phyloP scores from a whole-genome alignment of 1,140 invertebrate genomes.

The Neocloeon triangulifer region DNA sequence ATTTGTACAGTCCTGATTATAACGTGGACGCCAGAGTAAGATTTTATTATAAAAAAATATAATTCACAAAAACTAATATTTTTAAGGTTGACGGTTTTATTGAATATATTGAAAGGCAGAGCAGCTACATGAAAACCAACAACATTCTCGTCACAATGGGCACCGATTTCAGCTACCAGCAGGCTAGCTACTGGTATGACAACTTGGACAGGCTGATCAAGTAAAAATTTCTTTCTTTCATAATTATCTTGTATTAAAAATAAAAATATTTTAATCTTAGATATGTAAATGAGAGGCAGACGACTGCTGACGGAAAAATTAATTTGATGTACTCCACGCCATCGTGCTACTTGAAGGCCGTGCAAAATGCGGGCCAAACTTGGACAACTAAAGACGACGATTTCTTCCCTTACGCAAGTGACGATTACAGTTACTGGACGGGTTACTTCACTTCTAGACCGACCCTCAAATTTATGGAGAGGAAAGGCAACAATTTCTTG shows the following conservation, averaged over 20 bases:
- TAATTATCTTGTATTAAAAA: too few relatives aligned
- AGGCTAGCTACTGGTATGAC: too few relatives aligned
- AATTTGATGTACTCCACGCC: constrained; percentile 39
- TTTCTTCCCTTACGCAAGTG: constrained; percentile 38
- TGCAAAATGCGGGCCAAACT: constrained; percentile 18
- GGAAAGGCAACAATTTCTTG: constrained; percentile 23
- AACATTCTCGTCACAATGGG: constrained; percentile 24
- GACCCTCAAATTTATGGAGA: constrained; percentile 19
- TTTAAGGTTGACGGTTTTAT: neutral
- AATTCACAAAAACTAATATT: too few relatives aligned
- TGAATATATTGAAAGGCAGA: neutral
- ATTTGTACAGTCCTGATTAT: constrained; percentile 20
- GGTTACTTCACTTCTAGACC: constrained; percentile 37
- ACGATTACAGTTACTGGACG: constrained; percentile 37
- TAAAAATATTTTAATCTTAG: constrained; percentile 13
- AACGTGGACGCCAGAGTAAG: constrained; percentile 23
- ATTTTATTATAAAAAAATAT: too few relatives aligned
- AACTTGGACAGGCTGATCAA: too few relatives aligned
- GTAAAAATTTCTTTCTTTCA: too few relatives aligned
- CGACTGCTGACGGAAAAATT: constrained; percentile 16
- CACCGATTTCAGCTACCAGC: constrained; percentile 28
- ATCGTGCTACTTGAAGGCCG: constrained; percentile 29
- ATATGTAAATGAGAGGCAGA: constrained; percentile 27
- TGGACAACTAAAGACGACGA: constrained; percentile 26
- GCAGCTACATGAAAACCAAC: neutral